phyloP scores from a whole-genome alignment of 2,888 invertebrate species.

The Neoaliturus tenellus region DNA sequence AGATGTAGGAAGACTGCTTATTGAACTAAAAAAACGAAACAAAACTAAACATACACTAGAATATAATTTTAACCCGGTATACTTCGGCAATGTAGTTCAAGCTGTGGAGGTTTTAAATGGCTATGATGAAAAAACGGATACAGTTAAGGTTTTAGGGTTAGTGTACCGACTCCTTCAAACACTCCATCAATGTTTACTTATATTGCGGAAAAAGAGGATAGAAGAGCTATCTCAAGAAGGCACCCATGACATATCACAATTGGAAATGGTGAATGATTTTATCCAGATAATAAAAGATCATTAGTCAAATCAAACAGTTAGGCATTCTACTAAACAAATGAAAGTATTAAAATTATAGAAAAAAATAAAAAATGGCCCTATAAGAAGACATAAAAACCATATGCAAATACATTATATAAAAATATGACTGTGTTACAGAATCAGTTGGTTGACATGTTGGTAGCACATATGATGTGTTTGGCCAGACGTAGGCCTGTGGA shows the following conservation, averaged over 20 bases:
- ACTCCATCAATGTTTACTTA: neutral
- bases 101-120: conserved; percentile 19
- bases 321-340: neutral
- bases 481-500: neutral
- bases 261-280: conserved; percentile 18
- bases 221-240: neutral
- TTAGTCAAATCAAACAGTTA: neutral
- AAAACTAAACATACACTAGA: neutral
- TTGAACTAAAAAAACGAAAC: neutral
- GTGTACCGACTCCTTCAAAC: neutral
- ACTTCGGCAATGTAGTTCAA: neutral
- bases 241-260: neutral
- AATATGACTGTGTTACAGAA: neutral
- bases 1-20: neutral
- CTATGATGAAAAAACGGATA: neutral
- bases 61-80: neutral
- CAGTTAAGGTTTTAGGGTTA: neutral
- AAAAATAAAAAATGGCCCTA: neutral
- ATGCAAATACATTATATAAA: neutral
- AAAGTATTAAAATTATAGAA: neutral
- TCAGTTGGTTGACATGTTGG: neutral
- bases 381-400: neutral
- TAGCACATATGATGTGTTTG: conserved; percentile 5
- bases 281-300: conserved; percentile 8
- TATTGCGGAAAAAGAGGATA: neutral